Conservation (phyloP, 2,113 vertebrate species). For the Limanda limanda region DNA sequence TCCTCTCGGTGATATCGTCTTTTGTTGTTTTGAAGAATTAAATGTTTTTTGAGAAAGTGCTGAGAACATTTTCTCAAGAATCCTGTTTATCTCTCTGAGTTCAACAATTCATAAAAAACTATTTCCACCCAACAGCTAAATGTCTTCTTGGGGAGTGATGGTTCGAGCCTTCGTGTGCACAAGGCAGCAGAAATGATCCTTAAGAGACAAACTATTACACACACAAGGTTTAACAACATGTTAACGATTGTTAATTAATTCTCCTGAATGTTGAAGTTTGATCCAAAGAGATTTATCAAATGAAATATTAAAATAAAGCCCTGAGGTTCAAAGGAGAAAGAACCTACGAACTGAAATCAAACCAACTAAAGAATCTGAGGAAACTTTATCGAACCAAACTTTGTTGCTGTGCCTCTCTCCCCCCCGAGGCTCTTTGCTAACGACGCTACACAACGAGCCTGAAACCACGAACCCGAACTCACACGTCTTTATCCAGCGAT, state of each 20-base stretch:
- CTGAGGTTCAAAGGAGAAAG: background rate
- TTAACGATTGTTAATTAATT: background rate
- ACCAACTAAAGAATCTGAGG: background rate
- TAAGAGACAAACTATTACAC: no score
- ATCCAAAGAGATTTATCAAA: background rate
- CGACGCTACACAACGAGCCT: background rate
- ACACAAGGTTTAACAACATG: no score
- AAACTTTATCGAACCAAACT: background rate
- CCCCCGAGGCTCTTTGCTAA: background rate
- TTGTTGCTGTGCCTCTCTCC: background rate
- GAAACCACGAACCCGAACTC: background rate
- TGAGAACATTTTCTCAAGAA: no score
- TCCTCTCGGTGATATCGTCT: no score
- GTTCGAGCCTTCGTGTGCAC: no score
- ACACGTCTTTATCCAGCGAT: constrained; percentile 5
- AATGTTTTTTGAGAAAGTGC: no score
- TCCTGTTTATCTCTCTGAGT: no score
- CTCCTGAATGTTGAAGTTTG: background rate
- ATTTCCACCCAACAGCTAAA: no score
- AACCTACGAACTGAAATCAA: background rate
- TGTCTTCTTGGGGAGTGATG: no score
- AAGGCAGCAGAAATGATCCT: no score
- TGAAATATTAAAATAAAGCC: background rate
- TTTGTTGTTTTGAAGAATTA: no score
- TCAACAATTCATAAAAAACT: no score